phyloP scores from a whole-genome alignment of 2,113 vertebrate genomes.

The Hiodon alosoides region DNA sequence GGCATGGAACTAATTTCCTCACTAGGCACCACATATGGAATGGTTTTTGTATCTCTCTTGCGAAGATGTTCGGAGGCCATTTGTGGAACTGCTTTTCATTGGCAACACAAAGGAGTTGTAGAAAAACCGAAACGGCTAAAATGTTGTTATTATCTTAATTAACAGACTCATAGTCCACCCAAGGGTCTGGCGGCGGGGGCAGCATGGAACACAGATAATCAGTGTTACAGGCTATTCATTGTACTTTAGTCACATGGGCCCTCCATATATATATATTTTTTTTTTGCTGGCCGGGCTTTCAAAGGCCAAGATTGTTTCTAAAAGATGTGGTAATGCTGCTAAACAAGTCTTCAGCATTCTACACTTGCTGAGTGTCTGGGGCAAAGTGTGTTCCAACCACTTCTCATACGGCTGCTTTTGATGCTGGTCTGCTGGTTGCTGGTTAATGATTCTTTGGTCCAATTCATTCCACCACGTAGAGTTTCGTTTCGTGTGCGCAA shows the following conservation, averaged over 20 bases:
- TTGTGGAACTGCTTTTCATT: neutral
- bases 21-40: constrained; percentile 49
- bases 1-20: constrained; percentile 51
- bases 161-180: neutral
- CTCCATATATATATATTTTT: no score
- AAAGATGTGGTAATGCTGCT: no score
- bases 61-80: neutral
- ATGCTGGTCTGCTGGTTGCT: neutral
- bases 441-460: neutral
- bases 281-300: no score
- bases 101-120: neutral
- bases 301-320: no score
- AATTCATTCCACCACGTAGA: no score
- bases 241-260: no score
- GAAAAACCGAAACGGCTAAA: neutral
- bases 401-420: neutral
- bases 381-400: constrained; percentile 1
- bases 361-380: neutral
- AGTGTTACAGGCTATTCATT: neutral
- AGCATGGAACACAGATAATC: neutral
- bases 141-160: constrained; percentile 10
- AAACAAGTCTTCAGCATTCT: neutral
- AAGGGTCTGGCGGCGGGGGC: no score
- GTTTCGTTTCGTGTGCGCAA: no score
- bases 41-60: constrained; percentile 27